Base-by-base conservation (phyloP, 2,797 vertebrate genomes). In the Neomorphus geoffroyi region DNA sequence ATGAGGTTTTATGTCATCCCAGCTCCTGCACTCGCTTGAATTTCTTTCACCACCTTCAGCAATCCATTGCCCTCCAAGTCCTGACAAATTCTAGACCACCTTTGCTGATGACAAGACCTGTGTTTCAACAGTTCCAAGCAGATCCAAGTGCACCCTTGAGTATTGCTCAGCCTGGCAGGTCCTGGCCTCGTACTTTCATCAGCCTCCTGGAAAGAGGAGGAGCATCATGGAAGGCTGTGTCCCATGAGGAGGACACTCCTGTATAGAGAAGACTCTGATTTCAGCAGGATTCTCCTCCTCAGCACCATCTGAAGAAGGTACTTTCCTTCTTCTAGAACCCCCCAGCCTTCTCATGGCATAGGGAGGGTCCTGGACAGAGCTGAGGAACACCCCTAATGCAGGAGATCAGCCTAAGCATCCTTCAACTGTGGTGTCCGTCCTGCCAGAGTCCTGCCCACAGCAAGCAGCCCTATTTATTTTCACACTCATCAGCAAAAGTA, bases 121-220 rank as follows among this genome's bases (percentile, higher is more conserved):
- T 27, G 13, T 64, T 94, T 88, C 6, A 7, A 11, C 11, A 90
- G 18, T 37, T 94, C 43, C 2, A 2, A 65, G 45, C 7, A 17
- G 4, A 2, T 26, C 22, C 60, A 50, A 32, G 5, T 21, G 26
- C 19, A 13, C 19, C 23, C 9, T 71, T 51, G 43, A 48, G 21
- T 23, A 21, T 22, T 48, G 23, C 46, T 48, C 24, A 22, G 22
- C 11, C 21, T 48, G 46, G 46, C 46, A 48, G 46, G 46, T 23
- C 46, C 46, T 48, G 13, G 10, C 30, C 28, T 73, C 7, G 5
- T 0, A 3, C 2, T 0, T 45, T 30, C 32, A 15, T 35, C 30
- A 41, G 18, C 5, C 4, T 26, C 32, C 45, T 48, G 48, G 30
- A 64, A 77, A 66, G 45, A 1, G 17, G 75, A 80, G 28, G 8